Conservation (phyloP, 2,113 vertebrate species). For the Condylura cristata region DNA sequence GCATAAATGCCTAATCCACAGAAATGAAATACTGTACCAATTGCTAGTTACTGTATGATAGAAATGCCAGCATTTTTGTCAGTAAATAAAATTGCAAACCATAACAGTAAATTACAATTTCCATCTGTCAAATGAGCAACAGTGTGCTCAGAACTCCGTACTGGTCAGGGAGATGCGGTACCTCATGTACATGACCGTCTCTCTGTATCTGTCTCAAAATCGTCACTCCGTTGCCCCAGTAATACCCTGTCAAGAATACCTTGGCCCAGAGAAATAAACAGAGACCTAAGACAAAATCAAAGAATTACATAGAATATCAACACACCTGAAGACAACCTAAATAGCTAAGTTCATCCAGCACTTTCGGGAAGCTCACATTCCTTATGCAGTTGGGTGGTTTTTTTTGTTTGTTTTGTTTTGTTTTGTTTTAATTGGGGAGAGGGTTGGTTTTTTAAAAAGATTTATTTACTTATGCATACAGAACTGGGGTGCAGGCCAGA, state of each 20-base stretch:
- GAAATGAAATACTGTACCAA: not conserved
- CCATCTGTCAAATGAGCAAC: not conserved
- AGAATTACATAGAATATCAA: not conserved
- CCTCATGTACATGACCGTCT: not conserved
- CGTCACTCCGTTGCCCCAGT: not conserved
- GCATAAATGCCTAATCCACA: not conserved
- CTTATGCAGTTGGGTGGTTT: not conserved
- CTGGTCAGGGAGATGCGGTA: not conserved
- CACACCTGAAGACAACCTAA: not conserved
- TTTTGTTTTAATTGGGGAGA: no score
- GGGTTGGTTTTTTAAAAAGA: no score
- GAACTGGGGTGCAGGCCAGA: no score
- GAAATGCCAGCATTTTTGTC: not conserved
- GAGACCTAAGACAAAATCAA: not conserved
- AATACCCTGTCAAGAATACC: not conserved
- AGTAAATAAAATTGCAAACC: not conserved
- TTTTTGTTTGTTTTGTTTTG: no score
- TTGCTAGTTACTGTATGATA: not conserved
- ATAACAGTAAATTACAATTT: not conserved
- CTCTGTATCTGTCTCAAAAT: not conserved
- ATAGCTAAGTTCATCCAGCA: not conserved
- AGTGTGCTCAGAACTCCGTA: not conserved
- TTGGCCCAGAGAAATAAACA: not conserved
- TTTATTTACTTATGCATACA: no score
- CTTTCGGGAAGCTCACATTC: not conserved